Percentiles rank a stretch among this genome's conserved stretches.
Conservation (phyloP, 2,888 invertebrate species). For the Andrena minutula region DNA sequence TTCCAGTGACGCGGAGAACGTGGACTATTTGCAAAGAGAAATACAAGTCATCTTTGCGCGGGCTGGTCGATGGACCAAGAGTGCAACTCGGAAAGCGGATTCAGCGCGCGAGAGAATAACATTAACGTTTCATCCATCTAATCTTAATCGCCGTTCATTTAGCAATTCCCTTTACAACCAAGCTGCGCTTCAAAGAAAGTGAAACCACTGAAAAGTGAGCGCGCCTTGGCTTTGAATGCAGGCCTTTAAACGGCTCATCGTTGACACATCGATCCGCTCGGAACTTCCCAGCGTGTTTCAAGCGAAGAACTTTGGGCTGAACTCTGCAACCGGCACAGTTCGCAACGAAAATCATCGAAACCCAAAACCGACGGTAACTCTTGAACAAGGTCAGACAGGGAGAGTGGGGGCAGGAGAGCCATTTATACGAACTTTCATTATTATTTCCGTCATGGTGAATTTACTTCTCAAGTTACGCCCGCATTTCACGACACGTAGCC, state of each 20-base stretch:
- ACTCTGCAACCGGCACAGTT: not conserved
- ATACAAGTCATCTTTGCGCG: not conserved
- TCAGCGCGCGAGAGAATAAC: too few species aligned
- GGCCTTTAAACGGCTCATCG: too few species aligned
- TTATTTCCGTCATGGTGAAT: conserved; percentile 5
- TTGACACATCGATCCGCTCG: too few species aligned
- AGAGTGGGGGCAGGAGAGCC: not conserved
- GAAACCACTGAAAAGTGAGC: too few species aligned
- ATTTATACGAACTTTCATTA: conserved; percentile 7
- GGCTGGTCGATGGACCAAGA: not conserved
- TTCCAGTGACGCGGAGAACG: not conserved
- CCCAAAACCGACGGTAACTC: not conserved
- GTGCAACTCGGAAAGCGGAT: not conserved
- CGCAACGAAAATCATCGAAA: not conserved
- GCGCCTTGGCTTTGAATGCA: too few species aligned
- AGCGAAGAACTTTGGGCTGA: not conserved
- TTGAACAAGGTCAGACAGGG: not conserved
- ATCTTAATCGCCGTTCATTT: too few species aligned
- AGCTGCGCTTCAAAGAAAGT: too few species aligned
- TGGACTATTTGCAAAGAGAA: not conserved
- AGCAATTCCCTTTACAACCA: too few species aligned
- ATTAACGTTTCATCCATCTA: too few species aligned
- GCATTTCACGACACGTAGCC: not conserved
- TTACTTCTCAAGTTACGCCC: not conserved
- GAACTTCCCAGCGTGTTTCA: too few species aligned